Evolutionary conservation across 2,888 invertebrate genomes (phyloP), one percentile per base, ranked within the genome.

Genomic region (Archips crataeganus): DNA sequence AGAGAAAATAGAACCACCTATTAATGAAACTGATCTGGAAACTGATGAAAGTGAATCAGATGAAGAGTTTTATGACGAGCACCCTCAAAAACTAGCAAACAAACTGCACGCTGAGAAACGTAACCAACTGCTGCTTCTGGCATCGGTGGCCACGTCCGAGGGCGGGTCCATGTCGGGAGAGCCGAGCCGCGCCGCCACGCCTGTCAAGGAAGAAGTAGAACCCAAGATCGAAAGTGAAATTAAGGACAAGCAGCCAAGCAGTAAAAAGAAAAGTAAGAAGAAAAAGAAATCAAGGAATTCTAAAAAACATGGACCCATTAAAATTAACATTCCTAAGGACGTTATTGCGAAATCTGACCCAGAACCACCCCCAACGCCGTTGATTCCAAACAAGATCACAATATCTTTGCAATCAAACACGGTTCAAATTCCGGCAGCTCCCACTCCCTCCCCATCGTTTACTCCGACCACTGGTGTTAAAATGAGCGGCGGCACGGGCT

Each of bases 61-160:
- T 87, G 98, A 98, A 91, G 98, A 98, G 80, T 98, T 98, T 88
- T 98, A 98, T 85, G 98, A 98, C 85, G 96, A 97, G 81, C 96
- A 97, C 87, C 98, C 98, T 0, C 97, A 97, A 81, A 95, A 95
- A 81, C 87, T 97, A 75, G 97, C 97, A 1, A 97, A 95, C 78
- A 97, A 97, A 85, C 80, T 97, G 70, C 87, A 97, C 64, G 96
- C 96, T 11, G 97, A 97, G 82, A 98, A 97, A 86, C 95, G 97
- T 3, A 96, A 96, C 79, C 96, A 96, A 77, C 85, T 97, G 70
- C 86, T 97, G 84, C 89, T 95, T 67, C 87, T 96, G 45, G 96
- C 96, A 1, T 95, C 96, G 2, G 95, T 96, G 8, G 96, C 96
- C 0, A 96, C 96, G 0, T 95, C 95, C 13, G 95, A 95, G 70